Base-by-base conservation (phyloP, 2,113 vertebrate genomes). In the Tichodroma muraria region DNA sequence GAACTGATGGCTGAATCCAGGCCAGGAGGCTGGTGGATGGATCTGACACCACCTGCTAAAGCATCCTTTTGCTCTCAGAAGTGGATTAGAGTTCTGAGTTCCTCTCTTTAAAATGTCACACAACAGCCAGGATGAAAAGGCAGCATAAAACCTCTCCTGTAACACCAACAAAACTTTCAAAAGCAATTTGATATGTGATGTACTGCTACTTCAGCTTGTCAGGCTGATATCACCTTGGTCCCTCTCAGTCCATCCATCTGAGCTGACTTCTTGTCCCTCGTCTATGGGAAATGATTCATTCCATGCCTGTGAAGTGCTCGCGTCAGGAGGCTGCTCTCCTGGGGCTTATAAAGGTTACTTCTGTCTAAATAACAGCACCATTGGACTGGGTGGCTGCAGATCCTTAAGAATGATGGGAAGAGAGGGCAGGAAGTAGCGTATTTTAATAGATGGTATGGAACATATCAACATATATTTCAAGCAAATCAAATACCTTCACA, bases 141-240 rank as follows among this genome's bases (percentile, higher is more conserved):
- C 49, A 72, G 24, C 37, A 69, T 56, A 68, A 92, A 91, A 73
- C 68, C 68, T 73, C 45, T 49, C 40, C 22, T 66, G 33, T 64
- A 86, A 71, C 25, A 68, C 66, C 89, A 85, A 79, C 40, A 75
- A 76, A 92, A 93, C 15, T 92, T 88, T 88, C 64, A 71, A 68
- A 80, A 92, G 30, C 28, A 31, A 71, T 92, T 90, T 84, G 31
- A 50, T 50, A 57, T 45, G 54, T 45, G 37, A 61, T 82, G 50
- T 17, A 72, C 78, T 77, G 75, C 45, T 88, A 45, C 71, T 80
- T 85, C 66, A 82, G 23, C 69, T 77, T 93, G 69, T 94, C 77
- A 94, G 37, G 30, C 27, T 42, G 35, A 2, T 80, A 80, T 44
- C 30, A 56, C 63, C 80, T 89, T 80, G 82, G 53, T 63, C 27